These are phyloP conservation scores for Platycercus adscitus DNA, from an alignment of 2,113 vertebrate genomes.

Conservation along the genomic window DNA sequence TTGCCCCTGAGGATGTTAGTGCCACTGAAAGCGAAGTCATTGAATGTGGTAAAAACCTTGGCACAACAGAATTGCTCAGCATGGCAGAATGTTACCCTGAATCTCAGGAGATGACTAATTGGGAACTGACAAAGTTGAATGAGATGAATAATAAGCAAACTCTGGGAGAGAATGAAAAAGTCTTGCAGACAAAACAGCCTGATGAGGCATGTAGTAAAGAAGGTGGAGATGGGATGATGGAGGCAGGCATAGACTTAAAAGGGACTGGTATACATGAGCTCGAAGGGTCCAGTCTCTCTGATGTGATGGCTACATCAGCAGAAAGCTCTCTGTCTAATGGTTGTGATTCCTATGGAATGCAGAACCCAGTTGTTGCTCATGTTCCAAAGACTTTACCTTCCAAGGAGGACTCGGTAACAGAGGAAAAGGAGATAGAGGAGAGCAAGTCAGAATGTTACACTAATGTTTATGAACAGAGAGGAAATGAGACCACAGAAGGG, in stretches of 20 bases:
- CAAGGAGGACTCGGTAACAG: slow-evolving; percentile 97
- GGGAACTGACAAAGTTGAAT: slow-evolving; percentile 73
- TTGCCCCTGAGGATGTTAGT: slow-evolving; percentile 44
- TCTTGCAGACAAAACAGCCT: slow-evolving; percentile 45
- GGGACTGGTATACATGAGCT: slow-evolving; percentile 53
- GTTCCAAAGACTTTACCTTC: slow-evolving; percentile 86
- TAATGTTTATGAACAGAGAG: slow-evolving; percentile 82
- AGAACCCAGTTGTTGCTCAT: slow-evolving; percentile 76
- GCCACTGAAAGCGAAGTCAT: slow-evolving; percentile 37
- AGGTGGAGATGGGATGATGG: slow-evolving; percentile 31
- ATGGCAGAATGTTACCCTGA: slow-evolving; percentile 68
- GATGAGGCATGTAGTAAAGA: slow-evolving; percentile 56
- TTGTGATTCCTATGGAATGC: slow-evolving; percentile 86
- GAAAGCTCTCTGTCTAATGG: slow-evolving; percentile 74
- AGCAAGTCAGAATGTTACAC: slow-evolving; percentile 91
- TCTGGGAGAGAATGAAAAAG: slow-evolving; percentile 70
- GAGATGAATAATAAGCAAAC: slow-evolving; percentile 67
- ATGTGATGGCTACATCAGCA: slow-evolving; percentile 67
- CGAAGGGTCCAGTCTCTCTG: slow-evolving; percentile 64
- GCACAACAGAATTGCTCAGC: slow-evolving; percentile 36
- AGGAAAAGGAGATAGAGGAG: slow-evolving; percentile 99
- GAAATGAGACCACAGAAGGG: slow-evolving; percentile 74
- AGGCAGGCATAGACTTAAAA: slow-evolving; percentile 59
- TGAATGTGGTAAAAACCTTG: slow-evolving; percentile 61
- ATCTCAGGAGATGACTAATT: slow-evolving; percentile 70